phyloP scores from a whole-genome alignment of 1,140 invertebrate genomes.

The Heliconius eleuchia region DNA sequence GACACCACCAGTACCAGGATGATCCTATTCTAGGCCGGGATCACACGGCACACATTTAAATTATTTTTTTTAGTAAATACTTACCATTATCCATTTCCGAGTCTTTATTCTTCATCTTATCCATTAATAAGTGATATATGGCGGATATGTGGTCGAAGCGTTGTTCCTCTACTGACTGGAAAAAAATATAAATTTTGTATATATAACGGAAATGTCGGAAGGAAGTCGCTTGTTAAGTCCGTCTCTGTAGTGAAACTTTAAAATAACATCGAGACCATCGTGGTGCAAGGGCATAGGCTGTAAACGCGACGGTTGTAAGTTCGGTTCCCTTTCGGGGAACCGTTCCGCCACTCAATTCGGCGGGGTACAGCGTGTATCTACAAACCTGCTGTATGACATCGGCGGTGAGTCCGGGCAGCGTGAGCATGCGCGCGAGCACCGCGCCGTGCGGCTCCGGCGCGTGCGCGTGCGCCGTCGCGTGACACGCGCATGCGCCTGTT shows the following conservation, averaged over 20 bases:
- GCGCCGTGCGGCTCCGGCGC: conserved; percentile 57
- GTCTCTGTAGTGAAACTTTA: too few relatives aligned
- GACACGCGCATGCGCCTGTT: conserved; percentile 33
- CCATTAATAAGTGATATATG: conserved; percentile 96
- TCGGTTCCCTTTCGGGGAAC: too few relatives aligned
- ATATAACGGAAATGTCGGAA: not conserved
- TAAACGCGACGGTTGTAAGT: too few relatives aligned
- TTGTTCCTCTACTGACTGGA: conserved; percentile 91
- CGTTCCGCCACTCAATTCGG: too few relatives aligned
- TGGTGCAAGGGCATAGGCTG: too few relatives aligned
- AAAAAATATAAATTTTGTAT: conserved; percentile 33
- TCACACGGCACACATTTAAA: too few relatives aligned
- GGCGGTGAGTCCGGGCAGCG: conserved; percentile 88
- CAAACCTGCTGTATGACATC: conserved; percentile 86
- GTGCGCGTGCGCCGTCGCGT: conserved; percentile 41
- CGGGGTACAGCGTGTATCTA: not conserved
- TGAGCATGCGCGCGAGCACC: conserved; percentile 91
- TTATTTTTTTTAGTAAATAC: conserved; percentile 27
- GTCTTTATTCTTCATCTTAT: conserved; percentile 85
- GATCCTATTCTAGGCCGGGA: too few relatives aligned
- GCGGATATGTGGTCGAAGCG: conserved; percentile 98
- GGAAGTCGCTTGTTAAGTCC: too few relatives aligned
- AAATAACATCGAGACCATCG: too few relatives aligned
- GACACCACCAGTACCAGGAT: too few relatives aligned
- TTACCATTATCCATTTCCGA: conserved; percentile 53